Base-by-base conservation (phyloP, 23 tunicate species). In the Trididemnum clinides region DNA sequence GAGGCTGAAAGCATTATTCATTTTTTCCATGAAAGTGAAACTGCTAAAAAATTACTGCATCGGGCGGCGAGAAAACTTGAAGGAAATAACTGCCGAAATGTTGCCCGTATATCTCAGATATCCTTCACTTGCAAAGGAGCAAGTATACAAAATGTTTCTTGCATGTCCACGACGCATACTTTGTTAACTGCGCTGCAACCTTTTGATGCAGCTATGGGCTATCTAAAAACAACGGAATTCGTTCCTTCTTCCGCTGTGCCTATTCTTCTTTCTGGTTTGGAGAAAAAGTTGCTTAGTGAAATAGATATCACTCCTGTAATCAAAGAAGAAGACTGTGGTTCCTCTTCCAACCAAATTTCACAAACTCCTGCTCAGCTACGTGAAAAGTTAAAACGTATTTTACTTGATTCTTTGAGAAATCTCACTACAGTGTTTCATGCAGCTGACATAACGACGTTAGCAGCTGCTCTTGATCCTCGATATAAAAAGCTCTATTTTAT, bases 381-480 rank as follows among this genome's bases (percentile, higher is more conserved):
- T 1, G 33, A 22, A 0, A 0, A n/a, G 18, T 31, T 82, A 1
- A 71, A 83, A 39, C 20, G 27, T 4, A 50, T 50, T 12, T 33
- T 83, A 1, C 35, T 83, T 23, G 65, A 70, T 6, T 31, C 33
- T 29, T 30, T 33, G 38, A 49, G 69, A 20, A 54, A 78, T 4
- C 1, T 51, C 5, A 54, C 65, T 15, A n/a, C n/a, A n/a, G 23
- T 19, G 2, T 83, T 83, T 51, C 33, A 22, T n/a, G 28, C 78
- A 4, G 38, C 33, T 36, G 87, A 69, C 35, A 25, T 51, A 31
- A 33, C 37, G 1, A 71, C 63, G 2, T 44, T 50, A 10, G 87
- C 80, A n/a, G 79, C 87, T 1, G 87, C 87, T 33, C 69, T 83
- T 19, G 80, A 83, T 71, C 87, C 87, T 0, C 39, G 79, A 20